Percentiles rank a stretch among this genome's conserved stretches.
These are phyloP conservation scores for Altica lythri DNA, from an alignment of 2,888 invertebrate genomes.

Conservation along the genomic window DNA sequence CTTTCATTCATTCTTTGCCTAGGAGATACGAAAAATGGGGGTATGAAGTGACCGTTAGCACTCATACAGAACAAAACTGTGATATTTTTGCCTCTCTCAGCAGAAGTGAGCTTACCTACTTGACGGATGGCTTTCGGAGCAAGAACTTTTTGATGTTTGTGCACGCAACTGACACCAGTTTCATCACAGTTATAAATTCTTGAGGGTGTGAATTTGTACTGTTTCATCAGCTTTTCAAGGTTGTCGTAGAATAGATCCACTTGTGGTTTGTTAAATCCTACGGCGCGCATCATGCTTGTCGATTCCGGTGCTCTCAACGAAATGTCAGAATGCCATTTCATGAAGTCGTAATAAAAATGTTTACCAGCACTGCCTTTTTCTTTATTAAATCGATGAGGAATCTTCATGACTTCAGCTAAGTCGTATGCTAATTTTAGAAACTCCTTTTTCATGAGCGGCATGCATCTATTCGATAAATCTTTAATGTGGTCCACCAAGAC, in stretches of 20 bases:
- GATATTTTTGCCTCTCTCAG: conserved; percentile 9
- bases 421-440: conserved; percentile 13
- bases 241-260: conserved; percentile 11
- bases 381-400: conserved; percentile 10
- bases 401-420: conserved; percentile 2
- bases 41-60: conserved; percentile 14
- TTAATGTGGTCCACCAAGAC: conserved; percentile 7
- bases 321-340: conserved; percentile 4
- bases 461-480: conserved; percentile 4
- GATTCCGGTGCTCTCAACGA: conserved; percentile 6
- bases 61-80: conserved; percentile 14
- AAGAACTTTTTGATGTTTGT: neutral
- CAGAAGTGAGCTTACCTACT: conserved; percentile 14
- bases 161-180: conserved; percentile 4
- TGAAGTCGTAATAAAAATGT: conserved; percentile 7
- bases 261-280: conserved; percentile 9
- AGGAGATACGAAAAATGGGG: conserved; percentile 16
- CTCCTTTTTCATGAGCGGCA: conserved; percentile 10
- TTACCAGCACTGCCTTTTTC: conserved; percentile 5
- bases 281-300: conserved; percentile 9
- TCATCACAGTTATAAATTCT: conserved; percentile 7
- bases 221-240: conserved; percentile 5
- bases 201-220: neutral
- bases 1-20: conserved; percentile 12
- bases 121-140: neutral